These are phyloP conservation scores for Pipistrellus nathusii DNA, from an alignment of 2,797 vertebrate genomes.

Conservation along the genomic window DNA sequence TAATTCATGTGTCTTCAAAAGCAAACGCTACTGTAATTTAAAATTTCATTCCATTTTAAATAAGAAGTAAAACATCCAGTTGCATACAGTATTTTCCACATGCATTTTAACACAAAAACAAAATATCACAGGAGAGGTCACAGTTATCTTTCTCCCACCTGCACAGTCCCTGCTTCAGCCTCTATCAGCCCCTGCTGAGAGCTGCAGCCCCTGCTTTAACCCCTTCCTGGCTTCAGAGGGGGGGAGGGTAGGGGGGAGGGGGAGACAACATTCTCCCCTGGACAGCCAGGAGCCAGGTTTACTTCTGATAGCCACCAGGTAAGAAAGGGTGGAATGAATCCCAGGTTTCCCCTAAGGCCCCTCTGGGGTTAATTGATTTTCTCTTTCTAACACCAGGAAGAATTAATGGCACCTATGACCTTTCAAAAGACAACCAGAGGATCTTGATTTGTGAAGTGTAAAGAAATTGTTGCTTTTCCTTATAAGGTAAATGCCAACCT, in stretches of 20 bases:
- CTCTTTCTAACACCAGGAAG: background rate
- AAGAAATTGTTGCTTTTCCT: background rate
- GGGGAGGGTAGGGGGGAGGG: no score
- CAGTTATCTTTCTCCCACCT: background rate
- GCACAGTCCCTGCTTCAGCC: background rate
- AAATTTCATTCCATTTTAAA: background rate
- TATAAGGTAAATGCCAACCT: no score
- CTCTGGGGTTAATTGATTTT: background rate
- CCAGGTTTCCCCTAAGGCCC: background rate
- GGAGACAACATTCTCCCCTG: background rate
- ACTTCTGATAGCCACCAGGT: no score
- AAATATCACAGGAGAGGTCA: background rate
- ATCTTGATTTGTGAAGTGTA: background rate
- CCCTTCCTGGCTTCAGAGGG: background rate
- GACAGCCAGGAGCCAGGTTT: background rate
- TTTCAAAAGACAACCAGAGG: background rate
- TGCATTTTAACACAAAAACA: background rate
- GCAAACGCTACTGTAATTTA: background rate
- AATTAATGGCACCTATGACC: constrained; percentile 12
- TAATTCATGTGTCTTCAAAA: background rate
- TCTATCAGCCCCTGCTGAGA: background rate
- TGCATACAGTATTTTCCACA: background rate
- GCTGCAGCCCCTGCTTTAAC: background rate
- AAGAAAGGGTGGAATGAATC: background rate
- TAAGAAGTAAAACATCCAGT: background rate